Evolutionary conservation across 2,113 vertebrate genomes (phyloP), one percentile per base, ranked within the genome.

Genomic region (Macroglossus sobrinus): DNA sequence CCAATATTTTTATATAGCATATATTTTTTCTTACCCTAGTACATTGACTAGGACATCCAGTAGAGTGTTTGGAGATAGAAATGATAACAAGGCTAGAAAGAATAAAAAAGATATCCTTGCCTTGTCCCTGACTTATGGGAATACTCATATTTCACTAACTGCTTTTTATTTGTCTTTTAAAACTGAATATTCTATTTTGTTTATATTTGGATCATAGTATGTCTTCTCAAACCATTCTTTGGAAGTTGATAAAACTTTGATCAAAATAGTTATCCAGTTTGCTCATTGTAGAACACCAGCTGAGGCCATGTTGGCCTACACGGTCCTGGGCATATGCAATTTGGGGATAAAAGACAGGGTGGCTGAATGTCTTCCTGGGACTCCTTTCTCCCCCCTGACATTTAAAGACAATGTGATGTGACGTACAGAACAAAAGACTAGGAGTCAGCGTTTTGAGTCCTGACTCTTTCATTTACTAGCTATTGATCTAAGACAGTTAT

Each of bases 141-240:
- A 33, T 89, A 16, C 5, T 93, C 76, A 53, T 91, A 61, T 72
- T 76, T 89, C 35, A 82, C 79, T 35, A 89, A n/a, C 35, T 86
- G 14, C 24, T 75, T 96, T 84, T 66, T 21, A 55, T 63, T 66
- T 93, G 38, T 90, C 33, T 87, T 90, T 92, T 89, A 88, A 76
- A 85, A 47, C 9, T 19, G 47, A 90, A 84, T 75, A 79, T 84
- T 80, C 64, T 68, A 26, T 66, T 89, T 95, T 71, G 1, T 80
- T 30, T 74, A 61, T 35, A 28, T 64, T 35, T 8, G 26, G 55
- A 18, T n/a, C 50, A 33, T 12, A 76, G 38, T 43, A 80, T 64
- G 40, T 68, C 30, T 84, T 93, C 22, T 78, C 63, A 33, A 68
- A 72, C 33, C 22, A n/a, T 22, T n/a, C 74, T 91, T 74, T 94